These are phyloP conservation scores for Iphiclides podalirius DNA, from an alignment of 2,888 invertebrate species.

Conservation along the genomic window DNA sequence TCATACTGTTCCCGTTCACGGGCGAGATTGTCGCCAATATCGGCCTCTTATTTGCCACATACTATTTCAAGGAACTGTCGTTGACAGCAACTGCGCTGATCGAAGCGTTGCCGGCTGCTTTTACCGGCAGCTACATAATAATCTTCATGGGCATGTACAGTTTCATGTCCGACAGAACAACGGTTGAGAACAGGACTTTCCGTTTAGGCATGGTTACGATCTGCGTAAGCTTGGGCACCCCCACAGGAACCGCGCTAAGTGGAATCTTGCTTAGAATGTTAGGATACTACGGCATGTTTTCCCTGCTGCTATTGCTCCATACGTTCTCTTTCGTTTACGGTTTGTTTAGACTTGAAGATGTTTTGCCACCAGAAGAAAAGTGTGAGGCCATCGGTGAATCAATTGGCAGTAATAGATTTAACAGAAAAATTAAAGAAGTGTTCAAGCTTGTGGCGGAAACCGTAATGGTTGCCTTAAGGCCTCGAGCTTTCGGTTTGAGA, in stretches of 20 bases:
- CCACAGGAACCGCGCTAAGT: slow-evolving; percentile 75
- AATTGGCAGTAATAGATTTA: slow-evolving; percentile 33
- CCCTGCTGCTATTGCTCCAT: slow-evolving; percentile 55
- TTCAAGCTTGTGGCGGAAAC: slow-evolving; percentile 62
- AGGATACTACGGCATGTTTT: slow-evolving; percentile 73
- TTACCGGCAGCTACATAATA: slow-evolving; percentile 81
- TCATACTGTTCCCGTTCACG: slow-evolving; percentile 77
- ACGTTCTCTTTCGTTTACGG: slow-evolving; percentile 59
- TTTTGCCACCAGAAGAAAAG: slow-evolving; percentile 37
- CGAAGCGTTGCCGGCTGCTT: slow-evolving; percentile 79
- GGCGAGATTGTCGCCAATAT: slow-evolving; percentile 78
- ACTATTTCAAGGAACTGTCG: slow-evolving; percentile 77
- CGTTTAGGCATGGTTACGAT: slow-evolving; percentile 81
- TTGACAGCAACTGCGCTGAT: slow-evolving; percentile 72
- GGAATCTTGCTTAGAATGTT: slow-evolving; percentile 66
- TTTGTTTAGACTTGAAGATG: slow-evolving; percentile 60
- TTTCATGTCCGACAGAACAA: slow-evolving; percentile 81
- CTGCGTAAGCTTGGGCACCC: slow-evolving; percentile 73
- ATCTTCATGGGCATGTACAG: slow-evolving; percentile 82
- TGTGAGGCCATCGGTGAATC: slow-evolving; percentile 29
- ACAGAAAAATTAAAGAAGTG: slow-evolving; percentile 47
- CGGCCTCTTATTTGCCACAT: slow-evolving; percentile 77
- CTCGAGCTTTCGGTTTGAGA: slow-evolving; percentile 54
- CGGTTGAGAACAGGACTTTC: slow-evolving; percentile 81
- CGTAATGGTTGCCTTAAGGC: slow-evolving; percentile 57